Evolutionary conservation across 1,140 invertebrate genomes (phyloP).

Genomic region (Zaprionus camerounensis): DNA sequence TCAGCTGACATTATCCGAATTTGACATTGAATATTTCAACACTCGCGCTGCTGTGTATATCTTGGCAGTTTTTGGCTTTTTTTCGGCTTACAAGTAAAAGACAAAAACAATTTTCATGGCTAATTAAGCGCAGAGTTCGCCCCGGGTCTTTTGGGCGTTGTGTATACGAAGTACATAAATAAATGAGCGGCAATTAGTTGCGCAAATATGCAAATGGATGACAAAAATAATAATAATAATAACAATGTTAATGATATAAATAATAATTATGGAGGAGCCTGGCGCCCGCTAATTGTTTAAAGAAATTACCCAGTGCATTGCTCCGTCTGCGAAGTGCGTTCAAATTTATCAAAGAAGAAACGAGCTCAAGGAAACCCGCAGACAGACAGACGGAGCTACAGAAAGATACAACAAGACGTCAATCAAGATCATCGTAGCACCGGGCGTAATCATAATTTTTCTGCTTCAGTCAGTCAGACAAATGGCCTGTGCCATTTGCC

Average conservation of each 20-base stretch:
- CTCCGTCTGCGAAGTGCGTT: constrained; percentile 38
- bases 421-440: constrained; percentile 32
- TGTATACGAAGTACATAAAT: not conserved
- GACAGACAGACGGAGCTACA: too few relatives aligned
- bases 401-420: constrained; percentile 31
- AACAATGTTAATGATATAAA: constrained; percentile 2
- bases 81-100: constrained; percentile 9
- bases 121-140: constrained; percentile 28
- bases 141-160: constrained; percentile 9
- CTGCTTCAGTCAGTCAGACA: constrained; percentile 26
- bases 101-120: constrained; percentile 32
- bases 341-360: constrained; percentile 65
- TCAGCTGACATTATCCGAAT: not conserved
- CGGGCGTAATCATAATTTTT: constrained; percentile 52
- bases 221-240: constrained; percentile 11
- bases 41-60: not conserved
- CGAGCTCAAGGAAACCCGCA: constrained; percentile 67
- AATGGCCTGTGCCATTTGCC: constrained; percentile 43
- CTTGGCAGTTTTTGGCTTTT: not conserved
- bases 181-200: constrained; percentile 21
- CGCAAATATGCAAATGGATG: constrained; percentile 40
- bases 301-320: constrained; percentile 47
- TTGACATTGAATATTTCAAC: constrained; percentile 37
- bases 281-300: constrained; percentile 57
- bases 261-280: constrained; percentile 22